Evolutionary conservation across 1,140 invertebrate genomes (phyloP), one percentile per base, ranked within the genome.

Genomic region (Lerema accius): DNA sequence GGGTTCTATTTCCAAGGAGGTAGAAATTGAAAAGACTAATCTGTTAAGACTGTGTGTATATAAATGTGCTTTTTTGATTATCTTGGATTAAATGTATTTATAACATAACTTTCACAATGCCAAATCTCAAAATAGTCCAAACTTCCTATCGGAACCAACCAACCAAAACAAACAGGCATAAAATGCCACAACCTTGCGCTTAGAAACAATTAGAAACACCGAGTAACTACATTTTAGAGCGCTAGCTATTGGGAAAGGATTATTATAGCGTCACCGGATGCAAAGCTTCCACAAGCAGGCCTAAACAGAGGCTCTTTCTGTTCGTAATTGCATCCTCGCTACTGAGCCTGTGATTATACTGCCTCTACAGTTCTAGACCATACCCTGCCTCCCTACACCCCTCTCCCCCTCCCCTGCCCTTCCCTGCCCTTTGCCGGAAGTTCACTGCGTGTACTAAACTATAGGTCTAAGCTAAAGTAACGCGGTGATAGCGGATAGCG

Each of bases 251-350:
- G 13, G 14, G 19, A 46, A 46, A 46, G 43, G 43, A 46, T 46
- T 23, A 46, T 23, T 11, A 46, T 19, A 46, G 17, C 6, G 14
- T 7, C 28, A 4, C 43, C 17, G 43, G 17, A 46, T 46, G 17
- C 51, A 28, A 19, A 55, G 50, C 10, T 0, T 9, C 11, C 19
- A 39, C 37, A 39, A 42, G 40, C 23, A 13, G 23, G 9, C 28
- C 15, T 13, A 28, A 28, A 35, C n/a, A n/a, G 39, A 9, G 17
- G 48, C 3, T 15, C 51, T 55, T 55, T 23, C 51, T 14, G 17
- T 4, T 23, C 39, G 19, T 55, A 55, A 55, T 55, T 40, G 51
- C 51, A 55, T 55, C 51, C 51, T 43, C 40, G 51, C 37, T 13
- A 28, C 39, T 14, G 19, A 55, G 50, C 37, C 37, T 40, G 51